phyloP scores from a whole-genome alignment of 1,140 invertebrate genomes.

The Spodoptera litura region DNA sequence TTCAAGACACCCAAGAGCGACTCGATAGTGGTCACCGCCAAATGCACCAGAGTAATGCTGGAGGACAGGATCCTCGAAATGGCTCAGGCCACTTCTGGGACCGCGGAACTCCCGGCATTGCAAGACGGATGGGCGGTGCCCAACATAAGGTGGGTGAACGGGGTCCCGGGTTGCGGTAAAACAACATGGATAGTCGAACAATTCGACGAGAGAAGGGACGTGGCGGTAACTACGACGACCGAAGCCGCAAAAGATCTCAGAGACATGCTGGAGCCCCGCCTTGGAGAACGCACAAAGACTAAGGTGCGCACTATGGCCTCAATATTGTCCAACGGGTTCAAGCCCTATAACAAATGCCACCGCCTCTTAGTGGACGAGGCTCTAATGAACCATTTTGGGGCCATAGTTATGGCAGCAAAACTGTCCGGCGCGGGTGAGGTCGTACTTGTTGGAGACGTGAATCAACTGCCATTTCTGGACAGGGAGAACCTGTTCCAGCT shows the following conservation, averaged over 20 bases:
- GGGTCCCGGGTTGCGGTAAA: slow-evolving; percentile 56
- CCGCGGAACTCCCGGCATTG: not conserved
- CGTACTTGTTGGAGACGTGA: not conserved
- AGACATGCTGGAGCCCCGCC: slow-evolving; percentile 12
- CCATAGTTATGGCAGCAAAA: slow-evolving; percentile 40
- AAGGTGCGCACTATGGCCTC: slow-evolving; percentile 48
- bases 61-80: slow-evolving; percentile 48
- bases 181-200: not conserved
- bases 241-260: slow-evolving; percentile 37
- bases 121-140: slow-evolving; percentile 27
- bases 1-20: slow-evolving; percentile 20
- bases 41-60: slow-evolving; percentile 47
- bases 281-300: not conserved
- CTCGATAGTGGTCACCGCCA: slow-evolving; percentile 46
- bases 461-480: slow-evolving; percentile 61
- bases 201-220: not conserved
- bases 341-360: slow-evolving; percentile 7
- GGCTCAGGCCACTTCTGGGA: slow-evolving; percentile 13
- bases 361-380: too few relatives aligned
- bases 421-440: slow-evolving; percentile 51
- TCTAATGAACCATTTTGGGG: slow-evolving; percentile 60
- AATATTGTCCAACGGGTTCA: slow-evolving; percentile 50
- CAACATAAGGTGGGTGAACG: slow-evolving; percentile 50
- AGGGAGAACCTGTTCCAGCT: slow-evolving; percentile 22
- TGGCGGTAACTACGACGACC: slow-evolving; percentile 28